phyloP scores from a whole-genome alignment of 2,797 vertebrate species.

The Dermochelys coriacea region DNA sequence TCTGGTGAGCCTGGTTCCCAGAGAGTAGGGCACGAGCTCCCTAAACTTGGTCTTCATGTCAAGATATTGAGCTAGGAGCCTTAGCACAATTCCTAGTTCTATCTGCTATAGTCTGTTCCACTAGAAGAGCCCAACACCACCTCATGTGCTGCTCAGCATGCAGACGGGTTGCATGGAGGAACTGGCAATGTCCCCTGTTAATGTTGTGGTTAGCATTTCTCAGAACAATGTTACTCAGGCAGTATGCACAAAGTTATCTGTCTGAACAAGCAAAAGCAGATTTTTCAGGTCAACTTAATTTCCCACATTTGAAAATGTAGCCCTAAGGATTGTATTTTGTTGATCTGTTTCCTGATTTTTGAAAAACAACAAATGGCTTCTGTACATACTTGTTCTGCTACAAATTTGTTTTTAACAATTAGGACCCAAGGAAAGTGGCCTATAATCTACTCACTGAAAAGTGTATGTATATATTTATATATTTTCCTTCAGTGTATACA shows the following conservation, averaged over 20 bases:
- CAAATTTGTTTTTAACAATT: background rate
- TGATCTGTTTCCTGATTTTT: fast-evolving
- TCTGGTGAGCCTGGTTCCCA: background rate
- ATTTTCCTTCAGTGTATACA: slow-evolving; percentile 15
- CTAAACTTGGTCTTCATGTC: background rate
- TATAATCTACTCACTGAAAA: background rate
- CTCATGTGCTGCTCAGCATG: background rate
- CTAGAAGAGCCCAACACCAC: background rate
- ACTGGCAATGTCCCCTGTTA: background rate
- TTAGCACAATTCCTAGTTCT: slow-evolving; percentile 14
- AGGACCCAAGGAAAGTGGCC: background rate
- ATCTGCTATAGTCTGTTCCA: slow-evolving; percentile 10
- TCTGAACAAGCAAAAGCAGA: background rate
- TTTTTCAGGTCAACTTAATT: background rate
- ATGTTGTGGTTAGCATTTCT: background rate
- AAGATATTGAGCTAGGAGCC: background rate
- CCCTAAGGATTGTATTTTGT: background rate
- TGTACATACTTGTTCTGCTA: background rate
- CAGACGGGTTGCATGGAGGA: fast-evolving
- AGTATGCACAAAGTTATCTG: background rate
- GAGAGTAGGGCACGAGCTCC: slow-evolving; percentile 6
- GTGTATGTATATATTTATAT: background rate
- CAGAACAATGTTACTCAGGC: background rate
- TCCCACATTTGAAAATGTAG: background rate
- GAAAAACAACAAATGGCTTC: background rate